Percentiles rank a stretch among this genome's conserved stretches.
Conservation (phyloP, 2,113 vertebrate genomes). For the Fregata magnificens region DNA sequence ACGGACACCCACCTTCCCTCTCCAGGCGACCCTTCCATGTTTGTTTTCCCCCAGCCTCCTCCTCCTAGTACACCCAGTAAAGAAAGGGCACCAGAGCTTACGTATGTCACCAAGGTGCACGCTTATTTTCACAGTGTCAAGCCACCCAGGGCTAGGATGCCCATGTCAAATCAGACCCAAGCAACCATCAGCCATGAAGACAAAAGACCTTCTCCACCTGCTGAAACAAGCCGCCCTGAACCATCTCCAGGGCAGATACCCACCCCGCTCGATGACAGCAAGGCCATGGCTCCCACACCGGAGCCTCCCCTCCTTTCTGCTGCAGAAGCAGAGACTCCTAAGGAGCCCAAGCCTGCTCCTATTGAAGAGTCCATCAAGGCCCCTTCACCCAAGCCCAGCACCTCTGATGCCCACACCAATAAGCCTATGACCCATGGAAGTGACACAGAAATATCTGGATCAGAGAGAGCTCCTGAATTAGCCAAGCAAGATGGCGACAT, state of each 20-base stretch:
- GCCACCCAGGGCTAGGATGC: background rate
- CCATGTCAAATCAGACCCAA: background rate
- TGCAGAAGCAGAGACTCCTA: background rate
- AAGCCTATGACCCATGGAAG: conserved; percentile 51
- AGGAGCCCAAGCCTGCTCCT: background rate
- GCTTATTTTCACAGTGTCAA: conserved; percentile 4
- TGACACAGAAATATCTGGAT: background rate
- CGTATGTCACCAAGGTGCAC: background rate
- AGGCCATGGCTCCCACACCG: background rate
- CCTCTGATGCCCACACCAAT: background rate
- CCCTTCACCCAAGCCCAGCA: background rate
- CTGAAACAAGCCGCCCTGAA: background rate
- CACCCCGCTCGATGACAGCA: background rate
- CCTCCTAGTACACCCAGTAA: background rate
- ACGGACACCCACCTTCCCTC: background rate
- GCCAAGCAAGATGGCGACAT: background rate
- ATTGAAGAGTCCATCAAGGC: background rate
- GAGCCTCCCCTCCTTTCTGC: background rate
- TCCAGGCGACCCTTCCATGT: rapidly evolving
- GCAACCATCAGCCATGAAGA: background rate
- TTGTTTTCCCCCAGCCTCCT: background rate
- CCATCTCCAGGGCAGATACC: background rate
- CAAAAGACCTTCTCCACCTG: background rate
- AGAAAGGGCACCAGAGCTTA: background rate
- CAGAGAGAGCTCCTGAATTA: background rate